Base-by-base conservation (phyloP, 2,113 vertebrate species). In the Gadus chalcogrammus region DNA sequence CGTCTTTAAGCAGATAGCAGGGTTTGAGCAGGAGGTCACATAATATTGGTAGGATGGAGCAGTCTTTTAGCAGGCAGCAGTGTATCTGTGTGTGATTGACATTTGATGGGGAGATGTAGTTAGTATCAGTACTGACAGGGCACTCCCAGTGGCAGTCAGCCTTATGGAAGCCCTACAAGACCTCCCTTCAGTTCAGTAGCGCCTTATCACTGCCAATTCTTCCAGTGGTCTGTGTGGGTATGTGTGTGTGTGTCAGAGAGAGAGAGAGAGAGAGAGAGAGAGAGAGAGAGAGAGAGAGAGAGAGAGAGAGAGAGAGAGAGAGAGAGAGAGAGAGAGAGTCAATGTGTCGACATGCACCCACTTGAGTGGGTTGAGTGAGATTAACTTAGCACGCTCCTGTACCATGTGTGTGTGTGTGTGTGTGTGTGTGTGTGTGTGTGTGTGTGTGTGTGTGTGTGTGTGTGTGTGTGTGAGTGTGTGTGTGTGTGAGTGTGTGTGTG, bases 1-100 rank as follows among this genome's bases (percentile, higher is more conserved):
- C 24, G 24, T 88, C 80, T 88, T 87, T 79, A 56, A 74, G 65
- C 61, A 63, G 70, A 65, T 73, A 68, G n/a, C 76, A 67, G 31
- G 18, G 65, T 28, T 35, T 68, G 72, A 53, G 15, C 15, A 8
- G 52, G 15, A 53, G 15, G 52, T 8, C 52, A 53, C 15, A 15
- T 53, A 24, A 24, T 24, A 24, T 24, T 24, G 24, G 24, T 24
- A 24, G 24, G 24, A 24, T 24, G 24, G 24, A 24, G 24, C 38
- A 42, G 38, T 42, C 6, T 42, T 42, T 42, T 42, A 11, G 38
- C 38, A 42, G 38, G 38, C 38, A 11, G 38, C 6, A 11, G 5
- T 42, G 38, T 42, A 11, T 42, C 38, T 42, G 38, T 11, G 38
- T 42, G 1, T 42, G 38, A 42, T 11, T 42, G 11, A 42, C 5